Percentiles rank a stretch among this genome's conserved stretches.
Conservation (phyloP, 2,113 vertebrate genomes). For the Zosterops japonicus region DNA sequence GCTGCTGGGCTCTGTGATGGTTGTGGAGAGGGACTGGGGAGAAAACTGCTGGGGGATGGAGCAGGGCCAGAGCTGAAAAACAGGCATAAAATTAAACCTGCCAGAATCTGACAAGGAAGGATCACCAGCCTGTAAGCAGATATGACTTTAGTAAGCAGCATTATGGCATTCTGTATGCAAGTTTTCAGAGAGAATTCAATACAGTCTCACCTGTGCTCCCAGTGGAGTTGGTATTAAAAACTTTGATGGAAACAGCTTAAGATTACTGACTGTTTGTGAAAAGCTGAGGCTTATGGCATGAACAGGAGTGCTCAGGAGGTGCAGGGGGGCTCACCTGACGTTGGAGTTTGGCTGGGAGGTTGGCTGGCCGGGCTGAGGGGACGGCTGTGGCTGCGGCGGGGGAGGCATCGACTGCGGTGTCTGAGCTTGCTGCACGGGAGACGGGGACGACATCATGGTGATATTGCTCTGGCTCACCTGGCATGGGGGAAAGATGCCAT, state of each 20-base stretch:
- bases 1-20: constrained; percentile 92
- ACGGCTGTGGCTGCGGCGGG: constrained; percentile 87
- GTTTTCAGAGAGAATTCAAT: neutral
- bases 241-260: neutral
- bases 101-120: neutral
- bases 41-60: constrained; percentile 93
- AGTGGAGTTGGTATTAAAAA: neutral
- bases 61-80: constrained; percentile 89
- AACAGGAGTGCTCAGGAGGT: neutral
- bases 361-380: constrained; percentile 88
- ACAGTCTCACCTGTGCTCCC: neutral
- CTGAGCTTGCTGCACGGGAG: constrained; percentile 88
- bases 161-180: neutral
- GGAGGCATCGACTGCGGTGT: constrained; percentile 92
- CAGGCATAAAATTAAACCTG: neutral
- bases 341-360: constrained; percentile 91
- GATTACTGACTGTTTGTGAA: neutral
- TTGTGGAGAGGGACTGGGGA: constrained; percentile 96
- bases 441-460: constrained; percentile 91
- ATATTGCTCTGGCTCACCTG: constrained; percentile 84
- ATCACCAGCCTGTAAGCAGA: neutral
- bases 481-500: neutral
- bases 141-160: neutral
- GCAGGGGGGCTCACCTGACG: constrained; percentile 80
- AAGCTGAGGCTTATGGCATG: neutral